Base-by-base conservation (phyloP, 2,113 vertebrate genomes). In the Sphyrna mokarran region DNA sequence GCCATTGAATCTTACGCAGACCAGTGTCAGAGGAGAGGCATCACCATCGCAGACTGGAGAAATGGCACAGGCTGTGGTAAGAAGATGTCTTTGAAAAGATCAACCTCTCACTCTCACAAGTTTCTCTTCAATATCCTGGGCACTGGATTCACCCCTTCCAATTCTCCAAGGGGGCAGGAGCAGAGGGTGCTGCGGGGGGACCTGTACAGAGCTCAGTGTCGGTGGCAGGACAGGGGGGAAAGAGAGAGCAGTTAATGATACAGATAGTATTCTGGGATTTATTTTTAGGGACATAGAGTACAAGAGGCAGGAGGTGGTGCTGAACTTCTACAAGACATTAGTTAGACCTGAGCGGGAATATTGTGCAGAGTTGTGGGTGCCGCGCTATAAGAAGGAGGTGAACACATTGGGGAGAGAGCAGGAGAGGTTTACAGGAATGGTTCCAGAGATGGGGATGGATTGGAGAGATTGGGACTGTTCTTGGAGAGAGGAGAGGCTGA, bases 1-100 rank as follows among this genome's bases (percentile, higher is more conserved):
- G 86, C 96, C 9, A 96, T 97, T 11, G 95, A 95, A 66, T 96
- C 96, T 33, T 97, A 97, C 7, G 96, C 96, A 2, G 95, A 97
- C 3, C 96, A 96, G 54, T 97, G 97, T 68, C 98, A 98, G 96
- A 95, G 96, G 16, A 96, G 40, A 0, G 96, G 96, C 0, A 68
- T 97, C 61, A 0, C 23, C 0, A 29, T 97, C 0, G 80, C 58
- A 96, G 89, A 96, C 22, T 98, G 97, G 97, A 97, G 97, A 95
- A 96, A 96, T 78, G n/a, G 11, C 29, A 96, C 96, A 69, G 95
- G 23, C 76, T 97, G 97, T 70, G 96, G 97, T 97, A 95, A 97
- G 97, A 20, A 2, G 11, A 29, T 13, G 8, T 13, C 0, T 54
- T 58, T 85, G 14, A 1, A 16, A 16, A 43, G 33, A n/a, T 83